Evolutionary conservation across 2,888 invertebrate genomes (phyloP), one percentile per base, ranked within the genome.

Genomic region (Strigamia crassipes): DNA sequence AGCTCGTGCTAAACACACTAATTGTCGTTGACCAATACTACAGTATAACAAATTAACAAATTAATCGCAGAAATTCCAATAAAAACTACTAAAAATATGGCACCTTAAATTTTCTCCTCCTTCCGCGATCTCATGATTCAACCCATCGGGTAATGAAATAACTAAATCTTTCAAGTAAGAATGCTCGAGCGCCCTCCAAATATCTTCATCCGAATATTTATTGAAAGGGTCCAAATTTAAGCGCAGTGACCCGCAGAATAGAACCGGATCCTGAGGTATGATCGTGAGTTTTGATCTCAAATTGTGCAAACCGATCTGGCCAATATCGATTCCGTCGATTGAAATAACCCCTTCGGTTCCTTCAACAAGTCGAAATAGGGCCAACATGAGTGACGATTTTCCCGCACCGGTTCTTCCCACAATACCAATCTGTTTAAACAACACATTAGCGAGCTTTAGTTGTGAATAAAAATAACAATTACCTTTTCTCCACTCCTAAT

Each of bases 21-120:
- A 85, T 84, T 90, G 90, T 18, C 89, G 84, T 84, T 90, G 89
- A 12, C 90, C 90, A 42, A 89, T 88, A 85, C 89, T 90, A 83
- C 81, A 46, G 56, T 9, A 21, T 34, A 23, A 23, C 51, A 23
- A 42, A 51, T 21, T 6, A 34, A 34, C n/a, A n/a, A n/a, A n/a
- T n/a, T n/a, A n/a, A n/a, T n/a, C n/a, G n/a, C n/a, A n/a, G n/a
- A n/a, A n/a, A n/a, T n/a, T n/a, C n/a, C n/a, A n/a, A n/a, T n/a
- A n/a, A n/a, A 5, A 34, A 34, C 34, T 5, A 6, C 6, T 34
- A 34, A 6, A 34, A 34, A 5, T 34, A 34, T 5, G 34, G 6
- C 6, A 84, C 84, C 84, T 84, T 27, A 84, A 82, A 78, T 84
- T 84, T 77, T 83, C 83, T 31, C 84, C 84, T 9, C 84, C 83